Base-by-base conservation (phyloP, 2,888 invertebrate genomes). In the Pristionchus arcanus region DNA sequence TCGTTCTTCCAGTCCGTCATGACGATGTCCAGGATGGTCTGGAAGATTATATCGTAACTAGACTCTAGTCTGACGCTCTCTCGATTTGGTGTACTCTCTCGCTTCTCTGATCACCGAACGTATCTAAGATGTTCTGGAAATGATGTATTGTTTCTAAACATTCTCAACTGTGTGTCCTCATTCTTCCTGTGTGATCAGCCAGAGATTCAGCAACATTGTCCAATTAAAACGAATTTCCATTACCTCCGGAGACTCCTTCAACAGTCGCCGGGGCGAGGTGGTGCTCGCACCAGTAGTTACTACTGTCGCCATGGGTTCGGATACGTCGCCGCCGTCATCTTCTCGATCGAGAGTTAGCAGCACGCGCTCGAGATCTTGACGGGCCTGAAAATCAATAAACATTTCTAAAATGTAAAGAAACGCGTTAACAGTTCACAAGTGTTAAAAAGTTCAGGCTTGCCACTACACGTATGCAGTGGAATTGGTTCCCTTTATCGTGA, bases 351-450 rank as follows among this genome's bases (percentile, higher is more conserved):
- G 92, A 63, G 92, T 91, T 13, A 90, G 90, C 11, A 94, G 87
- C 15, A 93, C 92, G 89, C 91, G 91, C 90, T 94, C 93, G 86
- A 94, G 87, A 87, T 94, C 94, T 34, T 90, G 89, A 71, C 92
- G 91, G 19, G 93, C 94, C 90, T 92, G 91, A 74, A 90, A 49
- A 49, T 49, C 13, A 42, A 42, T 9, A 42, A 42, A 9, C 42
- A 42, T 42, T 42, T 42, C 42, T 9, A 5, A 3, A 42, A 42
- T 42, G 9, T 5, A 42, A 59, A 59, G 2, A 7, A 59, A 13
- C 59, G 4, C 2, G 28, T 15, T 68, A 68, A 68, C 19, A n/a
- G 42, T 42, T 42, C 42, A 9, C 9, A 42, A 3, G 42, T 42
- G 5, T 42, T 42, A 42, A 42, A 42, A 42, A 42, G 3, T 42